Evolutionary conservation across 1,140 invertebrate species (phyloP).

Genomic region (Gryon sp.): DNA sequence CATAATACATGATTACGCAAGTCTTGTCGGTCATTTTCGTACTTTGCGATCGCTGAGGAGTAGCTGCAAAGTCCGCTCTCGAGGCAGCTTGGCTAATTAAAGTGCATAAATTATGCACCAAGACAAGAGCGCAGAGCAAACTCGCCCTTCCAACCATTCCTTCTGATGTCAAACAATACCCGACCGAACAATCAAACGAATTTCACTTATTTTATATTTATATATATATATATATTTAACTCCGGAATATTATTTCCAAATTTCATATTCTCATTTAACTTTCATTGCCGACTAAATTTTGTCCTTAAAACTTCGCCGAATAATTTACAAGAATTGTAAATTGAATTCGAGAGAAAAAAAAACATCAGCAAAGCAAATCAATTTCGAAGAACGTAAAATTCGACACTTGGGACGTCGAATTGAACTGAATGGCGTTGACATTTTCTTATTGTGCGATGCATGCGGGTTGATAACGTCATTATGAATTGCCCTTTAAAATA

Average conservation of each 20-base stretch:
- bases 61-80: conserved; percentile 25
- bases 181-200: conserved; percentile 18
- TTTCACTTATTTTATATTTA: conserved; percentile 6
- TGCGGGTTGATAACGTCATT: conserved; percentile 22
- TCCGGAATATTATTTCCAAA: too few relatives aligned
- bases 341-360: too few relatives aligned
- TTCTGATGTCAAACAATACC: conserved; percentile 35
- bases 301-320: too few relatives aligned
- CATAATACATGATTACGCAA: conserved; percentile 28
- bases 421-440: too few relatives aligned
- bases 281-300: too few relatives aligned
- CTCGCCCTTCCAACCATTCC: conserved; percentile 16
- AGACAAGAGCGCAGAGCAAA: conserved; percentile 29
- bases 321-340: too few relatives aligned
- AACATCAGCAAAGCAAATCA: too few relatives aligned
- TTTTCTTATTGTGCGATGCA: too few relatives aligned
- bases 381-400: too few relatives aligned
- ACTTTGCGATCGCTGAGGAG: conserved; percentile 22
- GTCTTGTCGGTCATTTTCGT: conserved; percentile 44
- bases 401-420: too few relatives aligned
- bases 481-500: conserved; percentile 28
- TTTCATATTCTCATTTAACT: too few relatives aligned
- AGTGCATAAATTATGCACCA: conserved; percentile 47
- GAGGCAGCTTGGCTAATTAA: conserved; percentile 47
- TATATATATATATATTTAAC: too few relatives aligned